Evolutionary conservation across 2,797 vertebrate species (phyloP).

Genomic region (Sebastiscus albofasciatus): DNA sequence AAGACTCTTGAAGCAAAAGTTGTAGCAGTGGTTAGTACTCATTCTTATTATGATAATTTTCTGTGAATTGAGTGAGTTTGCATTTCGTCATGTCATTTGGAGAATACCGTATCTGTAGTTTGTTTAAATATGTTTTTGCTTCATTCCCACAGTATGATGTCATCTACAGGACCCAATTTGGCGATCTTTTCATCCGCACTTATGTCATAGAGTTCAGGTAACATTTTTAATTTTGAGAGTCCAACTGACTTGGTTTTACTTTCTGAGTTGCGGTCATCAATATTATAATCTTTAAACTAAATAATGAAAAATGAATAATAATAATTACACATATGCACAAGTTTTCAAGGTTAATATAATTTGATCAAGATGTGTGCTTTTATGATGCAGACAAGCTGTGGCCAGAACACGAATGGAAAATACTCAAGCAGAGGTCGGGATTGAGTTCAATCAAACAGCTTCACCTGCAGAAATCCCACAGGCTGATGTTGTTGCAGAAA

Average conservation of each 20-base stretch:
- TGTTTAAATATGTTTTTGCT: too few relatives aligned
- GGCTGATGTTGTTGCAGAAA: fast-evolving
- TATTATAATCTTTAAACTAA: background rate
- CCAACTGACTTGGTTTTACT: background rate
- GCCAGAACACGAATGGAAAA: fast-evolving
- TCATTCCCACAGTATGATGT: background rate
- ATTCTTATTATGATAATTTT: background rate
- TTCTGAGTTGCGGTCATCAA: background rate
- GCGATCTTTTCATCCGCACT: background rate
- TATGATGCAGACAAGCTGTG: fast-evolving
- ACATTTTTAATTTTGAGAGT: background rate
- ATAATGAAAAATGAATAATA: background rate
- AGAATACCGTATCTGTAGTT: background rate
- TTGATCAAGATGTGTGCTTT: background rate
- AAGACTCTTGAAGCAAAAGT: background rate
- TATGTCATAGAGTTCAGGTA: constrained; percentile 13
- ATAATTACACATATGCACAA: background rate
- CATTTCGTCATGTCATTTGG: background rate
- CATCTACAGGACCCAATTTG: background rate
- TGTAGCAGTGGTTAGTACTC: constrained; percentile 2
- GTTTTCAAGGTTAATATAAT: background rate
- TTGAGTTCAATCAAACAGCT: constrained; percentile 7
- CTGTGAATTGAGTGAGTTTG: background rate
- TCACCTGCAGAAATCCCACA: background rate
- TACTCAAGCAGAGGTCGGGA: constrained; percentile 13